phyloP scores from a whole-genome alignment of 1,140 invertebrate species.

The Nylanderia fulva region DNA sequence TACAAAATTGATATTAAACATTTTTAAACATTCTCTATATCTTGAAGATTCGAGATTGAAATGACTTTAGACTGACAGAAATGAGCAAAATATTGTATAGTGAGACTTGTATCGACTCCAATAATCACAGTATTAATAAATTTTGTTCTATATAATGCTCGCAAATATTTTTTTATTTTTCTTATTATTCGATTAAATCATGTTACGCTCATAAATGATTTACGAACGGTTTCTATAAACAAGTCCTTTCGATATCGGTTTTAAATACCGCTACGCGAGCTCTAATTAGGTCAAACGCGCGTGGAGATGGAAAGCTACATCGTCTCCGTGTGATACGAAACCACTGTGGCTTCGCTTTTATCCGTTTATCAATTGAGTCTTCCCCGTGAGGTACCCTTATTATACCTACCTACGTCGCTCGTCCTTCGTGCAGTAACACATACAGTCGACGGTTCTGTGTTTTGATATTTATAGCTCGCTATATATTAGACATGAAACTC shows the following conservation, averaged over 20 bases:
- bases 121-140: constrained; percentile 9
- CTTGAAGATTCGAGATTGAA: too few species aligned
- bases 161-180: background rate
- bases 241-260: constrained; percentile 27
- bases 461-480: constrained; percentile 74
- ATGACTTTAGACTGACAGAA: background rate
- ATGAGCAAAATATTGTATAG: background rate
- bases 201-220: constrained; percentile 5
- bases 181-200: constrained; percentile 38
- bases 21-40: too few species aligned
- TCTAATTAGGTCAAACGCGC: constrained; percentile 64
- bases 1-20: too few species aligned
- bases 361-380: constrained; percentile 76
- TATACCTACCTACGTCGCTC: constrained; percentile 27
- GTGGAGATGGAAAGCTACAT: constrained; percentile 41
- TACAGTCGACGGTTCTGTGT: constrained; percentile 71
- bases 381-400: constrained; percentile 62
- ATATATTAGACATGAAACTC: constrained; percentile 69
- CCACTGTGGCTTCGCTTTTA: constrained; percentile 66
- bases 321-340: constrained; percentile 63
- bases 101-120: background rate
- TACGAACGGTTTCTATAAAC: constrained; percentile 23
- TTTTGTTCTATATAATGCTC: background rate
- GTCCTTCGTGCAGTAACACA: constrained; percentile 50
- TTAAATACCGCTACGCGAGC: constrained; percentile 33